Conservation (phyloP, 2,888 invertebrate genomes). For the Argyresthia albistria region DNA sequence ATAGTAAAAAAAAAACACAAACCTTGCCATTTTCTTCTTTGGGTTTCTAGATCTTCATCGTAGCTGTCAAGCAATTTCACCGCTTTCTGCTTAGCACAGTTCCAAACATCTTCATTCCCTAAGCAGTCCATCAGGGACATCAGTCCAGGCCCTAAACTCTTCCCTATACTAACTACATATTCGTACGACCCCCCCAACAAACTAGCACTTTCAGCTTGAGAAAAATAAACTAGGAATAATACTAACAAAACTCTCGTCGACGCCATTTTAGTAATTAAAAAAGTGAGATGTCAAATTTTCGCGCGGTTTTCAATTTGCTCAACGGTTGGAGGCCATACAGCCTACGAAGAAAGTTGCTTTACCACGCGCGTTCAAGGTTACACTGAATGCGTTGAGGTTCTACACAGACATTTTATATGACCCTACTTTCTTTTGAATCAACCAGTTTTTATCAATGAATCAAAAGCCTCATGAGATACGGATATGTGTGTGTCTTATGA, state of each 20-base stretch:
- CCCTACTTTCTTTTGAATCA: conserved; percentile 37
- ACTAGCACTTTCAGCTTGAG: conserved; percentile 38
- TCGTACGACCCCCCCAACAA: conserved; percentile 49
- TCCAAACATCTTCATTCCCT: conserved; percentile 59
- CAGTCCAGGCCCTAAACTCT: conserved; percentile 61
- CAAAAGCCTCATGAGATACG: neutral
- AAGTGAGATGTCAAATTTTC: conserved; percentile 9
- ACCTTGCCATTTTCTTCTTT: conserved; percentile 56
- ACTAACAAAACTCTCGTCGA: conserved; percentile 16
- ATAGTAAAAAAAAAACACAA: neutral
- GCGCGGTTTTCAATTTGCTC: conserved; percentile 13
- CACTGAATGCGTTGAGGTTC: conserved; percentile 30
- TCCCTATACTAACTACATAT: conserved; percentile 50
- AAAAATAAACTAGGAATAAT: conserved; percentile 14
- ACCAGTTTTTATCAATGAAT: conserved; percentile 1
- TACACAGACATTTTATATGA: conserved; percentile 18
- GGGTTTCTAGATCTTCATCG: conserved; percentile 43
- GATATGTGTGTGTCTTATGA: neutral
- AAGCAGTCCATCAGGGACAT: conserved; percentile 69
- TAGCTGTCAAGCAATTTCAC: conserved; percentile 61
- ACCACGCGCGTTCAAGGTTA: conserved; percentile 29
- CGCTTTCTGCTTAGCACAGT: conserved; percentile 67
- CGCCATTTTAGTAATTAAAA: conserved; percentile 29
- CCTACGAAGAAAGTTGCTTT: conserved; percentile 17
- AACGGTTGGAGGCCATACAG: neutral